Conservation (phyloP, 2,113 vertebrate species). For the Ammodytes dubius region DNA sequence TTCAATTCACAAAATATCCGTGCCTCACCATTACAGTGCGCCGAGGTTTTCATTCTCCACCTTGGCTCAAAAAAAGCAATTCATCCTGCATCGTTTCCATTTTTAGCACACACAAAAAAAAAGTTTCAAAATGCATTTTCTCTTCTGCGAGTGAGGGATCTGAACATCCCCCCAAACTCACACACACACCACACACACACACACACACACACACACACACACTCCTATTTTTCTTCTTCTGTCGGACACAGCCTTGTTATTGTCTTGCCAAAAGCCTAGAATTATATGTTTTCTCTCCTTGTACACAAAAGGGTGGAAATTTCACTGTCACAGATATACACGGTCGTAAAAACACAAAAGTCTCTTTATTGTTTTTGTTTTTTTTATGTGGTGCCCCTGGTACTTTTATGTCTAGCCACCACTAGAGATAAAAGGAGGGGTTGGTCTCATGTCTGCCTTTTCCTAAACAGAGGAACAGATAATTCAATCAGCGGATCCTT, state of each 20-base stretch:
- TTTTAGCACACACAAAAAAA: background rate
- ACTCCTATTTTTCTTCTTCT: background rate
- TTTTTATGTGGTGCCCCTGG: too few species aligned
- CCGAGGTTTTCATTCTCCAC: background rate
- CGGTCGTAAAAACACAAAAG: slow-evolving; percentile 39
- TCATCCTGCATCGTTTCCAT: background rate
- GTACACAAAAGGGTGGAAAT: slow-evolving; percentile 24
- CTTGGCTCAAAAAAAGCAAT: background rate
- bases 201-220: background rate
- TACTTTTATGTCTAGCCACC: background rate
- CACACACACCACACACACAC: too few species aligned
- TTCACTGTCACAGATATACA: slow-evolving; percentile 30
- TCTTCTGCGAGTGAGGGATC: background rate
- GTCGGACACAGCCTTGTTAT: slow-evolving; percentile 16
- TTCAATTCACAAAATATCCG: slow-evolving; percentile 11
- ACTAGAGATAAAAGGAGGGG: background rate
- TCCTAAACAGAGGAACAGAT: slow-evolving; percentile 39
- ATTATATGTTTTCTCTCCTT: slow-evolving; percentile 34
- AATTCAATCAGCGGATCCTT: slow-evolving; percentile 61
- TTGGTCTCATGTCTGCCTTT: slow-evolving; percentile 20
- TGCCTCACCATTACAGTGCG: background rate
- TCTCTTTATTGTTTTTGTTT: slow-evolving; percentile 46
- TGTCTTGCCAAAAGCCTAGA: slow-evolving; percentile 8
- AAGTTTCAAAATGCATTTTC: slow-evolving; percentile 13
- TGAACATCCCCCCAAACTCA: background rate